A percentile compares a stretch with the other conserved stretches of the same genome.
These are phyloP conservation scores for Aleiodes alternator DNA, from an alignment of 2,888 invertebrate species.

Conservation along the genomic window DNA sequence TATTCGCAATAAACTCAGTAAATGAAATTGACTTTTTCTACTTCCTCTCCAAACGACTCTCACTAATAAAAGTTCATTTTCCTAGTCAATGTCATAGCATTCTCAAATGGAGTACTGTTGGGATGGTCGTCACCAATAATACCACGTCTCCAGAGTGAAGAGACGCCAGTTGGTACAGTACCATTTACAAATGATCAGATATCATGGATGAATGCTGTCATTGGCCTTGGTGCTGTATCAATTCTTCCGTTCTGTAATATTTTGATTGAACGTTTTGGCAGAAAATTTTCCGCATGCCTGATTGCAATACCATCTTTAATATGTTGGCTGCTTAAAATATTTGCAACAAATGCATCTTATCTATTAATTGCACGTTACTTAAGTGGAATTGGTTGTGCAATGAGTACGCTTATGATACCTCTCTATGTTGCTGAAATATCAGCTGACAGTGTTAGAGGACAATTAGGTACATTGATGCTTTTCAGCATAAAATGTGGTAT, in stretches of 20 bases:
- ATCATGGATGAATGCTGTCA: constrained; percentile 5
- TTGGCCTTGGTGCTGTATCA: constrained; percentile 4
- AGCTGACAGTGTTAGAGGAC: constrained; percentile 74
- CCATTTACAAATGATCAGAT: constrained; percentile 72
- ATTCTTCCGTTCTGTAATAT: constrained; percentile 41
- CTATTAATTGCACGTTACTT: background rate
- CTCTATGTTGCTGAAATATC: constrained; percentile 18
- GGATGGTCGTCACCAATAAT: constrained; percentile 80
- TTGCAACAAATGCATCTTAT: background rate
- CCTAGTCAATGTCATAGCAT: constrained; percentile 70
- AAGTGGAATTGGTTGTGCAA: background rate
- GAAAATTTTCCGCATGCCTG: constrained; percentile 1
- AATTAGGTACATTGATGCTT: constrained; percentile 77
- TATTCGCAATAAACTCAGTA: no score
- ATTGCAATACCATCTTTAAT: background rate
- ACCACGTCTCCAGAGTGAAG: constrained; percentile 72
- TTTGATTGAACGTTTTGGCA: background rate
- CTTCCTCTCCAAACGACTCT: no score
- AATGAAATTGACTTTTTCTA: no score
- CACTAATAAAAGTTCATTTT: no score
- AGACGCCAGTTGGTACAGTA: constrained; percentile 73
- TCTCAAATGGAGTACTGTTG: constrained; percentile 73
- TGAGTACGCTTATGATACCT: constrained; percentile 1
- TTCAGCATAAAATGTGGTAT: constrained; percentile 76
- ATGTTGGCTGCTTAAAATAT: constrained; percentile 3